Conservation (phyloP, 1,140 invertebrate species). For the Polyergus mexicanus region DNA sequence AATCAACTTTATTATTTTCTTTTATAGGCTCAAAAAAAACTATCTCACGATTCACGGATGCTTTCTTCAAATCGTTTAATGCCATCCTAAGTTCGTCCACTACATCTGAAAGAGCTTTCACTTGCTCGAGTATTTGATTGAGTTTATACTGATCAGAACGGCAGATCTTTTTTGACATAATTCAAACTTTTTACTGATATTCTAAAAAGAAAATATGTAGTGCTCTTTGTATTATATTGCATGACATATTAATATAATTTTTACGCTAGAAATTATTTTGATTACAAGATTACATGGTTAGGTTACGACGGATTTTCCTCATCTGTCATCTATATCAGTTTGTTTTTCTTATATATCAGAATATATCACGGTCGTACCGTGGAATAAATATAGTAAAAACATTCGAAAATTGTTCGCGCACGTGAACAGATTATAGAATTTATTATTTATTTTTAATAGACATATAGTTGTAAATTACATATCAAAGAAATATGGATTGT, state of each 20-base stretch:
- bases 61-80: conserved; percentile 17
- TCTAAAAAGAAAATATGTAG: neutral
- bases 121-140: conserved; percentile 56
- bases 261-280: neutral
- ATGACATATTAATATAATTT: neutral
- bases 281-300: conserved; percentile 6
- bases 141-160: conserved; percentile 39
- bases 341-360: neutral
- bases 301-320: neutral
- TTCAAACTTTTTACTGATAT: neutral
- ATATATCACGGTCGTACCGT: no score
- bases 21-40: neutral
- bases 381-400: neutral
- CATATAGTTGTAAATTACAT: conserved; percentile 6
- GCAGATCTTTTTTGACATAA: conserved; percentile 48
- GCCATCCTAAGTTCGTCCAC: conserved; percentile 61
- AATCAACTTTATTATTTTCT: neutral
- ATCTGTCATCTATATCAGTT: conserved; percentile 14
- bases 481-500: neutral
- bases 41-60: neutral
- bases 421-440: neutral
- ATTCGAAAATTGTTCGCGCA: neutral
- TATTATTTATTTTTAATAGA: neutral
- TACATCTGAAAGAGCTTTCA: conserved; percentile 44
- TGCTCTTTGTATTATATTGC: neutral